Conservation (phyloP, 2,113 vertebrate species). For the Macquaria australasica region DNA sequence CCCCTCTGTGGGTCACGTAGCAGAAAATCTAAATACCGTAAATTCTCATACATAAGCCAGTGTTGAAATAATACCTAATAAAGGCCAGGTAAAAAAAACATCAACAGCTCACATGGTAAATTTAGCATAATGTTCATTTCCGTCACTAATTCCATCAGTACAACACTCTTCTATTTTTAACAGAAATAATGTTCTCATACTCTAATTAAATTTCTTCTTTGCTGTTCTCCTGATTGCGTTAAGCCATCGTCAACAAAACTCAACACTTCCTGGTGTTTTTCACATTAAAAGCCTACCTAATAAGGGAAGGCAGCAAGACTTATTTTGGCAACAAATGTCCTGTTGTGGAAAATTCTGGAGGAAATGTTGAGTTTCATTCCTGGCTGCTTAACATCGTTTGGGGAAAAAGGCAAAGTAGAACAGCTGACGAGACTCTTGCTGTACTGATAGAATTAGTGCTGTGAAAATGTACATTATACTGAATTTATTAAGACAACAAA, state of each 20-base stretch:
- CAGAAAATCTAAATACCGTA: not conserved
- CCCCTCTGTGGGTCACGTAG: not conserved
- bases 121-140: not conserved
- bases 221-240: not conserved
- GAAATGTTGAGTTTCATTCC: not conserved
- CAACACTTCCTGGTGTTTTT: not conserved
- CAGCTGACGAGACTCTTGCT: not conserved
- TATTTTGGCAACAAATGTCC: no score
- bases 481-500: not conserved
- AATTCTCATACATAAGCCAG: not conserved
- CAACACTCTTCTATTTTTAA: not conserved
- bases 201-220: no score
- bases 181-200: not conserved
- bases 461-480: not conserved
- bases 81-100: no score
- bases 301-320: not conserved
- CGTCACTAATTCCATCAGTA: not conserved
- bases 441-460: not conserved
- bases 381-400: no score
- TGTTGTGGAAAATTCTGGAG: not conserved
- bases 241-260: no score
- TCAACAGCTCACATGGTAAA: not conserved
- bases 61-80: not conserved
- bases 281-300: not conserved
- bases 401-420: not conserved